Evolutionary conservation across 2,113 vertebrate genomes (phyloP).

Genomic region (Craseonycteris thonglongyai): DNA sequence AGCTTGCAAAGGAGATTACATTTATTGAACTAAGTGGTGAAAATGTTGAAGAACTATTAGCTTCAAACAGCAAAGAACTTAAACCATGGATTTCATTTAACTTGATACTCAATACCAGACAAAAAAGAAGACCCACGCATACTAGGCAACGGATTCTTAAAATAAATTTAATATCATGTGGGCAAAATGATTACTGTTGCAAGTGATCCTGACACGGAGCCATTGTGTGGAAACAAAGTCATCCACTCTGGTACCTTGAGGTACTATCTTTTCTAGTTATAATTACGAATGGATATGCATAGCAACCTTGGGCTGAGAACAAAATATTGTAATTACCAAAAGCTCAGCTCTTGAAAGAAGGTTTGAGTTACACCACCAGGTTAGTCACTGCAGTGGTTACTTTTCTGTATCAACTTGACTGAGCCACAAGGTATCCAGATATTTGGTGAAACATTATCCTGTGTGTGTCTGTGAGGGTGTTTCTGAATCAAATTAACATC

Average conservation of each 20-base stretch:
- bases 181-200: not conserved
- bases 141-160: not conserved
- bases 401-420: not conserved
- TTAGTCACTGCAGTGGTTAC: not conserved
- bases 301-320: not conserved
- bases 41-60: not conserved
- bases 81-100: not conserved
- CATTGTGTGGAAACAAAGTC: not conserved
- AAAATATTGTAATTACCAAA: not conserved
- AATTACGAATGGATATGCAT: not conserved
- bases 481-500: not conserved
- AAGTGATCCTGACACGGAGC: not conserved
- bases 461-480: not conserved
- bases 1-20: not conserved
- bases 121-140: not conserved
- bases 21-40: not conserved
- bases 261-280: not conserved
- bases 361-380: not conserved
- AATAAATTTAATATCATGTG: not conserved
- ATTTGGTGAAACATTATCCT: not conserved
- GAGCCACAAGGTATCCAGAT: not conserved
- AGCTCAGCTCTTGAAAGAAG: not conserved
- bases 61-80: not conserved
- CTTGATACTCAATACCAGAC: not conserved
- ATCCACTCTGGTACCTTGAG: not conserved